A percentile compares a stretch with the other conserved stretches of the same genome.
These are phyloP conservation scores for Spilarctia lutea DNA, from an alignment of 2,888 invertebrate species.

Conservation along the genomic window DNA sequence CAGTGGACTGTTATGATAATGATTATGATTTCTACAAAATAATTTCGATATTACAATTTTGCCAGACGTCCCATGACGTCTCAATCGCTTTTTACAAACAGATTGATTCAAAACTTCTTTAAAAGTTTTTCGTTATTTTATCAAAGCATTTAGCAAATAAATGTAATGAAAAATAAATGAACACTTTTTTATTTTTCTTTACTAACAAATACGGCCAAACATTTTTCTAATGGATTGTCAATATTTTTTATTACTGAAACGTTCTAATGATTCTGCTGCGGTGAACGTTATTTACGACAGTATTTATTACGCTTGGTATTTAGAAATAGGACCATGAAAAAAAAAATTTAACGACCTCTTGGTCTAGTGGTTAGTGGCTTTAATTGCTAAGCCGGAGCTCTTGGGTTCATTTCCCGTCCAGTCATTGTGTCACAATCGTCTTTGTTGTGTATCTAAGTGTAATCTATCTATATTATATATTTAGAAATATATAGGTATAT, in stretches of 20 bases:
- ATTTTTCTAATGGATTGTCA: constrained; percentile 1
- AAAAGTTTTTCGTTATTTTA: not conserved
- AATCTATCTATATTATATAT: too few relatives aligned
- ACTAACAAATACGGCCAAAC: not conserved
- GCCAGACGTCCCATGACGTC: too few relatives aligned
- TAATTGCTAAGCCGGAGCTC: too few relatives aligned
- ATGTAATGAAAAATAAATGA: constrained; percentile 1
- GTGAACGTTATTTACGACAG: not conserved
- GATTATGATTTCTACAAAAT: too few relatives aligned
- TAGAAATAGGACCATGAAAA: not conserved
- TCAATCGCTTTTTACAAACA: not conserved
- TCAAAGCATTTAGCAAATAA: not conserved
- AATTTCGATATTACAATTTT: too few relatives aligned
- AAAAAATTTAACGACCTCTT: too few relatives aligned
- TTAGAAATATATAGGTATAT: too few relatives aligned
- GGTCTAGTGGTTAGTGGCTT: too few relatives aligned
- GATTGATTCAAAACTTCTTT: not conserved
- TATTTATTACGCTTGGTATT: not conserved
- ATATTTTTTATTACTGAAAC: not conserved
- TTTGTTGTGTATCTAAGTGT: too few relatives aligned
- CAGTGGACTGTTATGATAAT: too few relatives aligned
- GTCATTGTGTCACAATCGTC: too few relatives aligned
- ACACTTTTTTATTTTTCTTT: not conserved
- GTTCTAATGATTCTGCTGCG: not conserved
- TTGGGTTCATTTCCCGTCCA: too few relatives aligned